Base-by-base conservation (phyloP, 2,888 invertebrate genomes). In the Pardosa pseudoannulata region DNA sequence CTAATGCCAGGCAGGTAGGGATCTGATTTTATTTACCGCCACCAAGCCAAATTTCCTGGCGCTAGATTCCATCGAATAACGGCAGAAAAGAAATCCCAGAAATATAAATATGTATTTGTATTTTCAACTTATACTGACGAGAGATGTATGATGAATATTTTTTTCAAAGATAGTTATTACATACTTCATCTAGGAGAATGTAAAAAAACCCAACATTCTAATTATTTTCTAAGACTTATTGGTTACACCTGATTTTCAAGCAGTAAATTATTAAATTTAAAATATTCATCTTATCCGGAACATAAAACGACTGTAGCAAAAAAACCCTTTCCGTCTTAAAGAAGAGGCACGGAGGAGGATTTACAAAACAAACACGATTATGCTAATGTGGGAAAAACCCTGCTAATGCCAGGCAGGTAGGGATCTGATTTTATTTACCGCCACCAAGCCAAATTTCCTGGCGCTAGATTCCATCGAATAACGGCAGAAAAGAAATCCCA, bases 91-190 rank as follows among this genome's bases (percentile, higher is more conserved):
- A 80, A 80, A 80, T 73, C 72, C 73, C 41, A 13, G 50, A 67
- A 73, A 64, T 79, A 64, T 68, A 78, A 83, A 83, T 76, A 78
- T 67, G 83, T 72, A 78, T 78, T 82, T 70, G 78, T 78, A 83
- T 83, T 83, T 56, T 56, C 73, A 73, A 83, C 78, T 83, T 65
- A 78, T 83, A 70, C 7, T 13, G 62, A 31, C 31, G 64, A 46
- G 9, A 16, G 41, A n/a, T n/a, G n/a, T n/a, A n/a, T n/a, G n/a
- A n/a, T n/a, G n/a, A n/a, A n/a, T n/a, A n/a, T n/a, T n/a, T n/a
- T n/a, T n/a, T n/a, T n/a, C n/a, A n/a, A n/a, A n/a, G n/a, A n/a
- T n/a, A n/a, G n/a, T n/a, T n/a, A n/a, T n/a, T n/a, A n/a, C n/a
- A n/a, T n/a, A n/a, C n/a, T n/a, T n/a, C n/a, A n/a, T n/a, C n/a